Evolutionary conservation across 1,140 invertebrate genomes (phyloP), one percentile per base, ranked within the genome.

Genomic region (Rhizoglyphus robini): DNA sequence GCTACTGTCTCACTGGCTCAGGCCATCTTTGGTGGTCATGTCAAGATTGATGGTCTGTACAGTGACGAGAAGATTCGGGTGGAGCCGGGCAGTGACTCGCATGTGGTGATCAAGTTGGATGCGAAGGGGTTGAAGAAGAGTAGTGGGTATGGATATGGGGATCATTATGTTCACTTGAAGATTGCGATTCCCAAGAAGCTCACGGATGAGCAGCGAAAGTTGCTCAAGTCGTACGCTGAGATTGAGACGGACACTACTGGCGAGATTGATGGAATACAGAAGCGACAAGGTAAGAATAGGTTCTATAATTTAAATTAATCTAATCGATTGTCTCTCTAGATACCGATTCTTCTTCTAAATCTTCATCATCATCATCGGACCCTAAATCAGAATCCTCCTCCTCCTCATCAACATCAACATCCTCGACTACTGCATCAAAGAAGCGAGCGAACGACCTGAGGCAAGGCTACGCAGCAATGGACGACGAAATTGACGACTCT

Each of bases 101-200:
- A 99, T 76, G 84, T 84, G 13, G 79, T 82, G 69, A 86, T 98
- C 46, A 79, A 86, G 34, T 74, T 98, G 29, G 81, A 80, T 3
- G 85, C 88, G 0, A 98, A 98, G 78, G 96, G 96, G 2, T 83
- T 99, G 72, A 93, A 91, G 74, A 83, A 88, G 70, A 46, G 11
- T 34, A 83, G 96, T 0, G 90, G 90, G 72, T 83, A 85, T 4
- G 93, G 93, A 1, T 83, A 88, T 72, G 96, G 96, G 0, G 95
- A 99, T 78, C 96, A 99, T 78, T 97, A 96, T 75, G 83, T 99
- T 5, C 86, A 92, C 72, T 79, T 99, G 4, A 97, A 94, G 79
- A 88, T 99, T 70, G 81, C 81, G 70, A 73, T 81, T 57, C 81
- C 82, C n/a, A 73, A 72, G 79, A 57, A 61, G 18, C 51, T 65